These are phyloP conservation scores for Chionomys nivalis DNA, from an alignment of 2,113 vertebrate genomes.

Conservation along the genomic window DNA sequence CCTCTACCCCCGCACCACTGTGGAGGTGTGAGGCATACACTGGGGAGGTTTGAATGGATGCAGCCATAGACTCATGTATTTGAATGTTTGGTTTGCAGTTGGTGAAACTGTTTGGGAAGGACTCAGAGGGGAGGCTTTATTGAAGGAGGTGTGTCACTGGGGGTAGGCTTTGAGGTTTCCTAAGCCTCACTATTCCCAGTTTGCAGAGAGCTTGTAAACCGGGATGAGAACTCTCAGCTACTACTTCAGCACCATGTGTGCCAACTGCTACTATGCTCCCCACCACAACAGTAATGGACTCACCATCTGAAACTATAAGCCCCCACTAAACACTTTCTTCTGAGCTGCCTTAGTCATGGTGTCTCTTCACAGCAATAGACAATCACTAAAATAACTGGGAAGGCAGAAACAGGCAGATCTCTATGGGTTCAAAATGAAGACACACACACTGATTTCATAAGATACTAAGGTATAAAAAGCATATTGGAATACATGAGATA, in stretches of 20 bases:
- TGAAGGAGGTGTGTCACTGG: background rate
- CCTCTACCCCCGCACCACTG: too few relatives aligned
- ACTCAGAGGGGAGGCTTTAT: background rate
- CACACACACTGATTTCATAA: background rate
- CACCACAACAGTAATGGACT: background rate
- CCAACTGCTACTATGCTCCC: background rate
- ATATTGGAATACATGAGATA: background rate
- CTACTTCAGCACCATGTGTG: background rate
- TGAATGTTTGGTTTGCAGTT: background rate
- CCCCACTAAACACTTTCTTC: background rate
- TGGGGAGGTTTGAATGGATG: background rate
- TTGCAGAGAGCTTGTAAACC: background rate
- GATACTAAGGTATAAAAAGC: background rate
- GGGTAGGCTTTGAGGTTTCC: background rate
- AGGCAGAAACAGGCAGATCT: background rate
- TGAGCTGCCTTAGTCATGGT: background rate
- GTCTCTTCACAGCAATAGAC: background rate
- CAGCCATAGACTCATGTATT: background rate
- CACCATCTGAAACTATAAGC: background rate
- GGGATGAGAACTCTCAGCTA: background rate
- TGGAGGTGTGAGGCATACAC: too few relatives aligned
- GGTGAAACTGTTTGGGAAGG: background rate
- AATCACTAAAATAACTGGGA: background rate
- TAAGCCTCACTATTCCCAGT: background rate
- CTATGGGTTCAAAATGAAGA: background rate